These are phyloP conservation scores for Bombus impatiens DNA, from an alignment of 1,140 invertebrate species.

Conservation along the genomic window DNA sequence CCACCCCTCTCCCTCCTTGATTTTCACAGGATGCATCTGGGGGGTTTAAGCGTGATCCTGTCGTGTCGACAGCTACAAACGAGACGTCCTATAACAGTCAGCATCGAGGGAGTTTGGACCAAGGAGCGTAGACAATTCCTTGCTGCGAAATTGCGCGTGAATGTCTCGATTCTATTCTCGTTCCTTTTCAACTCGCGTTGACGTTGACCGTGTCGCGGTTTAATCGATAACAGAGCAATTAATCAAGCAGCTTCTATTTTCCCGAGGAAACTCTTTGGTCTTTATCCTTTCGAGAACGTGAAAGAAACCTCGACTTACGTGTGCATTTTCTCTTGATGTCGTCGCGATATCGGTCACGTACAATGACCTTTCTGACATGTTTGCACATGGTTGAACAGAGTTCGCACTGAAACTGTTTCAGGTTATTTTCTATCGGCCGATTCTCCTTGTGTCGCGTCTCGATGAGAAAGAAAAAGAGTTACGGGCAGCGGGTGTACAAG, in stretches of 20 bases:
- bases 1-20: constrained; percentile 22
- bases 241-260: background rate
- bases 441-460: constrained; percentile 7
- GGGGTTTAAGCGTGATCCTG: constrained; percentile 63
- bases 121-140: constrained; percentile 31
- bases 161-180: constrained; percentile 40
- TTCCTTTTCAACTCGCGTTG: constrained; percentile 17
- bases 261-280: background rate
- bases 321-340: background rate
- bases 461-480: background rate
- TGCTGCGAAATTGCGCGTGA: constrained; percentile 43
- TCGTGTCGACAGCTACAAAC: constrained; percentile 71
- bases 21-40: constrained; percentile 62
- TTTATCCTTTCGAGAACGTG: background rate
- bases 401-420: constrained; percentile 31
- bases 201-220: background rate
- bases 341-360: background rate
- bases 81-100: constrained; percentile 71
- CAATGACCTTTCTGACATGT: background rate
- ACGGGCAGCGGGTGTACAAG: background rate
- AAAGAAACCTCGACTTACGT: background rate
- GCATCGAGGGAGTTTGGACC: constrained; percentile 48
- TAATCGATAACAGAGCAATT: constrained; percentile 5
- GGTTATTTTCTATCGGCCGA: constrained; percentile 61
- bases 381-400: background rate